Conservation (phyloP, 2,113 vertebrate genomes). For the Cyprinodon brontotheroides region DNA sequence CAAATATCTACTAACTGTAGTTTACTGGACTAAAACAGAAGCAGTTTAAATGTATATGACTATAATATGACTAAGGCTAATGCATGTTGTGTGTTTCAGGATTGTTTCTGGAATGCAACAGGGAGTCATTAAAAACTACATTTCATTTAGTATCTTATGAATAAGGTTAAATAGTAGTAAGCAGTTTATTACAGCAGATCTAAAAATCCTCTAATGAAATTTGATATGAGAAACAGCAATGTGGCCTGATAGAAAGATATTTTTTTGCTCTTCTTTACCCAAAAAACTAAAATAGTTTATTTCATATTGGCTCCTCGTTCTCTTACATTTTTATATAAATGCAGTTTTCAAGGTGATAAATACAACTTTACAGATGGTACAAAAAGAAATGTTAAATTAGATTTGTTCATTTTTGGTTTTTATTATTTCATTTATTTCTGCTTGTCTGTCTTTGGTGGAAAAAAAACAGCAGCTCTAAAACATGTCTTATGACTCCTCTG, state of each 20-base stretch:
- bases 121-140: too few relatives aligned
- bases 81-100: too few relatives aligned
- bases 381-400: neutral
- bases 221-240: neutral
- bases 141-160: neutral
- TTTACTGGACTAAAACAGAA: too few relatives aligned
- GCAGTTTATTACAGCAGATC: neutral
- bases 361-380: neutral
- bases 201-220: neutral
- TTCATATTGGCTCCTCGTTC: neutral
- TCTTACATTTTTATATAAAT: neutral
- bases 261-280: neutral
- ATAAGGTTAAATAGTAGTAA: too few relatives aligned
- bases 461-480: conserved; percentile 64
- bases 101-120: too few relatives aligned
- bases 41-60: too few relatives aligned
- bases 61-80: too few relatives aligned
- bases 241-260: neutral
- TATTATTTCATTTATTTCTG: conserved; percentile 1
- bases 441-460: conserved; percentile 13
- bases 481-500: conserved; percentile 78
- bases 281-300: neutral
- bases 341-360: neutral
- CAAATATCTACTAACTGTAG: too few relatives aligned
- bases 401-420: neutral